Conservation (phyloP, 1,140 invertebrate species). For the Calephelis virginiensis region DNA sequence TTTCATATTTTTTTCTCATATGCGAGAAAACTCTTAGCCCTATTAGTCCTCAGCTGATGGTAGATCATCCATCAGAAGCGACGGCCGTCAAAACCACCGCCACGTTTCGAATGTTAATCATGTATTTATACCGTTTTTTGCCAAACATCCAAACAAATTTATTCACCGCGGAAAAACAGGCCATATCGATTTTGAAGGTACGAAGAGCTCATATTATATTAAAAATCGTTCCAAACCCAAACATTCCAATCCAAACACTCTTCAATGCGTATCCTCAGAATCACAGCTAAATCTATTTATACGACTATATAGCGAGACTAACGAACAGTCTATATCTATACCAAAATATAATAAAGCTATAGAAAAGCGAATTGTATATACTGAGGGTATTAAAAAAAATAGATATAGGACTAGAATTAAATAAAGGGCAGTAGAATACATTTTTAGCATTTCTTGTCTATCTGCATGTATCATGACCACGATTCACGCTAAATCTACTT, state of each 20-base stretch:
- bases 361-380: no score
- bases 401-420: no score
- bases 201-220: conserved; percentile 32
- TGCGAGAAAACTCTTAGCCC: neutral
- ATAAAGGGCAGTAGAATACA: no score
- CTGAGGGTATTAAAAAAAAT: no score
- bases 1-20: no score
- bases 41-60: neutral
- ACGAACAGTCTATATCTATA: no score
- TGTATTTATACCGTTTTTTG: conserved; percentile 54
- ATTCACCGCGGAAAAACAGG: conserved; percentile 49
- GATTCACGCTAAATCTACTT: no score
- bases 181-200: conserved; percentile 23
- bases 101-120: conserved; percentile 59
- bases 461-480: no score
- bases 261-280: conserved; percentile 12
- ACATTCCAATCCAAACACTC: conserved; percentile 27
- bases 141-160: conserved; percentile 62
- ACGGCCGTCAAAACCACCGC: conserved; percentile 39
- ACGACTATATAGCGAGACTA: no score
- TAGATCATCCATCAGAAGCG: conserved; percentile 37
- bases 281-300: conserved; percentile 13
- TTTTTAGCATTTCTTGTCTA: no score
- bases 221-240: conserved; percentile 34
- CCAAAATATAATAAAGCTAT: no score